A percentile compares a stretch with the other conserved stretches of the same genome.
These are phyloP conservation scores for Adineta ricciae DNA, from an alignment of 2,888 invertebrate species.

Conservation along the genomic window DNA sequence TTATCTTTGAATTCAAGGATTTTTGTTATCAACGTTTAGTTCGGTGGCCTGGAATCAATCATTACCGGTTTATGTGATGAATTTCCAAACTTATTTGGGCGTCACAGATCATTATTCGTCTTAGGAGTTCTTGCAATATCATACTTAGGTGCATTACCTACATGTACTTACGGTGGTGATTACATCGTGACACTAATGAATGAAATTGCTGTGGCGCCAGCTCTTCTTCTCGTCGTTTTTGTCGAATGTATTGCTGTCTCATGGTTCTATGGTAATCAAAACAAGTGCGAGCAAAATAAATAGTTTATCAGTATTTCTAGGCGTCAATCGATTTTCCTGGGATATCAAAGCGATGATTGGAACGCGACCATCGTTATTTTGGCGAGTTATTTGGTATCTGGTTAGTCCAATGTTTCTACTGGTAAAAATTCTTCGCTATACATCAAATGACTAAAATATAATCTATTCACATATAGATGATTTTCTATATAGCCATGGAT, in stretches of 20 bases:
- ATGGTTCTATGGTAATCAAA: slow-evolving; percentile 32
- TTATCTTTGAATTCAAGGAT: slow-evolving; percentile 32
- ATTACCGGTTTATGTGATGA: slow-evolving; percentile 84
- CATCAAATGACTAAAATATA: background rate
- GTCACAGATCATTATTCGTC: slow-evolving; percentile 79
- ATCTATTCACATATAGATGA: background rate
- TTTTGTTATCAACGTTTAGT: slow-evolving; percentile 45
- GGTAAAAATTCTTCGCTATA: background rate
- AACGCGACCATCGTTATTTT: slow-evolving; percentile 9
- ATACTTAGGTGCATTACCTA: slow-evolving; percentile 79
- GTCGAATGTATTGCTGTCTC: slow-evolving; percentile 30
- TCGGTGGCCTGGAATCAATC: slow-evolving; percentile 80
- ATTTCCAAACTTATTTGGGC: slow-evolving; percentile 65
- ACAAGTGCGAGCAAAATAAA: background rate
- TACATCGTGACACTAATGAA: slow-evolving; percentile 32
- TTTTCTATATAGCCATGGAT: background rate
- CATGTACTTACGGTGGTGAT: slow-evolving; percentile 59
- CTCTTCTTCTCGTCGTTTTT: slow-evolving; percentile 32
- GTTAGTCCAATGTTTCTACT: background rate
- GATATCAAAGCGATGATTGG: slow-evolving; percentile 22
- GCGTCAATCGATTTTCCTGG: slow-evolving; percentile 11
- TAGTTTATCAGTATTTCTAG: background rate
- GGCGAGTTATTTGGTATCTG: slow-evolving; percentile 3
- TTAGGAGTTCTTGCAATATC: slow-evolving; percentile 67
- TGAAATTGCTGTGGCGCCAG: slow-evolving; percentile 31